Evolutionary conservation across 2,888 invertebrate species (phyloP), one percentile per base, ranked within the genome.

Genomic region (Panorpa germanica): DNA sequence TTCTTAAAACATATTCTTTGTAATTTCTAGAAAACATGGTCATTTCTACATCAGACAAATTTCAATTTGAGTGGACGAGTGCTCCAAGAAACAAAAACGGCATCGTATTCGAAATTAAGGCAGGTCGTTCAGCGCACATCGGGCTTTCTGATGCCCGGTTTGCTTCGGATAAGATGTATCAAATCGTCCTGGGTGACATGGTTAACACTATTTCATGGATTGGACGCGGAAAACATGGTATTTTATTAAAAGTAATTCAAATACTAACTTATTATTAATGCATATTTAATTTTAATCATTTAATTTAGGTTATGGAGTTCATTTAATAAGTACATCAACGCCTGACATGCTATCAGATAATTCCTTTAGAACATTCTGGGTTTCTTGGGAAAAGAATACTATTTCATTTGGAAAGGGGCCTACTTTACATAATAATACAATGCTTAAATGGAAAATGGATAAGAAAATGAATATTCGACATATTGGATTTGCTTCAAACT

Each of bases 181-280:
- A 65, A 36, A 61, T 70, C 23, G 66, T 67, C 4, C 43, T 61
- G 15, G 70, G 70, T 11, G 70, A 70, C 40, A 57, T 57, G 13
- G 66, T 57, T 33, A 61, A 66, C 31, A 61, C 63, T 2, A 43
- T 56, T 29, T 53, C 55, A 5, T 70, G 70, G 68, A 65, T 71
- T 11, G 68, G 69, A 39, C 60, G 69, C 44, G 70, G 70, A 25
- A 67, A 64, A 48, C 66, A 70, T 44, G 70, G 71, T 70, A 40
- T 49, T 48, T 40, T 14, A 9, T n/a, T n/a, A n/a, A n/a, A n/a
- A n/a, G n/a, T n/a, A n/a, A n/a, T n/a, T n/a, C n/a, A n/a, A n/a
- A n/a, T n/a, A n/a, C n/a, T n/a, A n/a, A n/a, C n/a, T n/a, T n/a
- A n/a, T n/a, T n/a, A n/a, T n/a, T n/a, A n/a, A n/a, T n/a, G n/a